phyloP scores from a whole-genome alignment of 2,113 vertebrate genomes.

The Sebastes fasciatus region DNA sequence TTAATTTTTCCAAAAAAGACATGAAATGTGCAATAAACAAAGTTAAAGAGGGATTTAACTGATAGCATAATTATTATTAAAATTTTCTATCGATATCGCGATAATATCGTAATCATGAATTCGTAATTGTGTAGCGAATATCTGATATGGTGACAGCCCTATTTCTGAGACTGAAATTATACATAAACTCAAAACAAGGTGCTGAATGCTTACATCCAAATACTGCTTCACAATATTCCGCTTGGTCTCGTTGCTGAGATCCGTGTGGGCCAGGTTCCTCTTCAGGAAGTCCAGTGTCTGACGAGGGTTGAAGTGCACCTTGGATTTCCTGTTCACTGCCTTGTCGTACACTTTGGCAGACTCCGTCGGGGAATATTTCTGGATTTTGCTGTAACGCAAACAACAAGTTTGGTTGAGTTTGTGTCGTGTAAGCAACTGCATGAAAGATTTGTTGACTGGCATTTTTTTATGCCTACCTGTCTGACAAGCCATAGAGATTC shows the following conservation, averaged over 20 bases:
- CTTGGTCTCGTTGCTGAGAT: constrained; percentile 92
- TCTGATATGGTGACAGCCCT: too few relatives aligned
- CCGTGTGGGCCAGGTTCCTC: constrained; percentile 87
- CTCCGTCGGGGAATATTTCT: constrained; percentile 98
- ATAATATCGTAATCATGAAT: too few relatives aligned
- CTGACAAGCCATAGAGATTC: constrained; percentile 97
- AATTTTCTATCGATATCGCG: too few relatives aligned
- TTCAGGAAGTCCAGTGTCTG: constrained; percentile 95
- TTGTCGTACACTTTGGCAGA: constrained; percentile 99
- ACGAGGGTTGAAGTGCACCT: constrained; percentile 94
- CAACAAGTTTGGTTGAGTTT: constrained; percentile 30
- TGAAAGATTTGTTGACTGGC: not conserved
- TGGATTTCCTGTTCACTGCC: constrained; percentile 94
- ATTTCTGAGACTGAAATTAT: constrained; percentile 6
- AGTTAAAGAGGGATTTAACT: too few relatives aligned
- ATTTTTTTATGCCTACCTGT: constrained; percentile 86
- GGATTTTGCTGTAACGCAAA: constrained; percentile 92
- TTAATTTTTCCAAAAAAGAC: too few relatives aligned
- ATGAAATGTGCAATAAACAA: too few relatives aligned
- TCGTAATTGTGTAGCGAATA: too few relatives aligned
- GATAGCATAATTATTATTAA: too few relatives aligned
- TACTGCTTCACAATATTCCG: constrained; percentile 96
- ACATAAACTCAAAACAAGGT: not conserved
- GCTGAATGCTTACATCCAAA: constrained; percentile 90
- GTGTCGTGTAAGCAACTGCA: not conserved